Evolutionary conservation across 2,888 invertebrate species (phyloP), one percentile per base, ranked within the genome.

Genomic region (Hololepta plana): DNA sequence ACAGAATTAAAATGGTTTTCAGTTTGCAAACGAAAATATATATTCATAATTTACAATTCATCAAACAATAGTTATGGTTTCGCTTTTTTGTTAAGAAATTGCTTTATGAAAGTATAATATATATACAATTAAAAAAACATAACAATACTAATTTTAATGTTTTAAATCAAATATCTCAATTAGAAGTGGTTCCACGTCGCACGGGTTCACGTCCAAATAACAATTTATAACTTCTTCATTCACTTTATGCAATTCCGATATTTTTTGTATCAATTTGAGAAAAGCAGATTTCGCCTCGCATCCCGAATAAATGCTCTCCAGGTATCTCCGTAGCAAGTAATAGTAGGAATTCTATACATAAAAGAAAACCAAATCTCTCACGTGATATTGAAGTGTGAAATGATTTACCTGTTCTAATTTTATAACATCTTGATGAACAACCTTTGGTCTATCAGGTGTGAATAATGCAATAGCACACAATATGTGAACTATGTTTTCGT

Each of bases 161-260:
- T 88, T 88, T 33, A 93, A 62, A 59, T 93, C 91, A 44, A 95
- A 88, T 46, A 95, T 88, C 64, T 95, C 93, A 50, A 91, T 77
- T 23, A 95, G 62, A 17, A 95, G 59, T 0, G 93, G 95, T 44
- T 91, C 91, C 22, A 95, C 81, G 46, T 79, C 72, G 32, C 73
- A 66, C 15, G 93, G 90, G 60, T 93, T 88, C 2, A 90, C 84
- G 54, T 91, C 84, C 13, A 93, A 62, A 51, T 90, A 85, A 3
- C 91, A 84, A 19, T 79, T 75, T 5, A 91, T 81, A n/a, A 91
- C 76, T 41, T 84, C 82, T 40, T 88, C 87, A 32, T 88, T 85
- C 27, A 93, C 60, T 44, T 73, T 74, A 38, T 85, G 75, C 12
- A 95, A 67, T 47, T 93, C 91, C 13, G 80, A 71, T 41, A 93